These are phyloP conservation scores for Acropora tenuis DNA, from an alignment of 64 coral and sea anemone genomes.

Conservation along the genomic window DNA sequence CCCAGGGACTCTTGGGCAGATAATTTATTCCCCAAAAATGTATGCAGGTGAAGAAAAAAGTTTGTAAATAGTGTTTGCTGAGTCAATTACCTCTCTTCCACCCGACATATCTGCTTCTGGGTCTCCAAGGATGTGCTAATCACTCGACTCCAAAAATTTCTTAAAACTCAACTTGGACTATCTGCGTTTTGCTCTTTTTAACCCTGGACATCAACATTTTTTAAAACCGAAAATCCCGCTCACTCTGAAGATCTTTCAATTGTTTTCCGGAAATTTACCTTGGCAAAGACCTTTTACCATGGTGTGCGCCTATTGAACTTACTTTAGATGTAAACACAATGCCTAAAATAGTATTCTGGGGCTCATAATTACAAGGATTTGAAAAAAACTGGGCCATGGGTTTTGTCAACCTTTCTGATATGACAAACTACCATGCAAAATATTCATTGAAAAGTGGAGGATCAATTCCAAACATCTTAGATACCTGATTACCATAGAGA, in stretches of 20 bases:
- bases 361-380: constrained; percentile 12
- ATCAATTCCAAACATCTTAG: neutral
- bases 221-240: constrained; percentile 10
- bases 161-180: constrained; percentile 4
- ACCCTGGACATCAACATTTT: constrained; percentile 17
- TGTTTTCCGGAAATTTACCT: constrained; percentile 20
- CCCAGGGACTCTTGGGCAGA: too few relatives aligned
- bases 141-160: constrained; percentile 2
- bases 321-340: constrained; percentile 21
- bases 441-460: neutral
- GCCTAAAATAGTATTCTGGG: constrained; percentile 20
- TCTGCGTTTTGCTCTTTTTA: constrained; percentile 20
- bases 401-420: constrained; percentile 16
- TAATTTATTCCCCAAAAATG: too few relatives aligned
- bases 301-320: constrained; percentile 10
- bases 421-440: neutral
- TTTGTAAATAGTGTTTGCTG: too few relatives aligned
- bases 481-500: neutral
- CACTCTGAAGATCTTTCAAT: constrained; percentile 3
- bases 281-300: constrained; percentile 3
- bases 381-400: constrained; percentile 9
- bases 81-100: too few relatives aligned
- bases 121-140: neutral
- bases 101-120: too few relatives aligned
- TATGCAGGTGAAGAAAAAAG: too few relatives aligned